These are phyloP conservation scores for Xenopus borealis DNA, from an alignment of 2,113 vertebrate species.

Conservation along the genomic window DNA sequence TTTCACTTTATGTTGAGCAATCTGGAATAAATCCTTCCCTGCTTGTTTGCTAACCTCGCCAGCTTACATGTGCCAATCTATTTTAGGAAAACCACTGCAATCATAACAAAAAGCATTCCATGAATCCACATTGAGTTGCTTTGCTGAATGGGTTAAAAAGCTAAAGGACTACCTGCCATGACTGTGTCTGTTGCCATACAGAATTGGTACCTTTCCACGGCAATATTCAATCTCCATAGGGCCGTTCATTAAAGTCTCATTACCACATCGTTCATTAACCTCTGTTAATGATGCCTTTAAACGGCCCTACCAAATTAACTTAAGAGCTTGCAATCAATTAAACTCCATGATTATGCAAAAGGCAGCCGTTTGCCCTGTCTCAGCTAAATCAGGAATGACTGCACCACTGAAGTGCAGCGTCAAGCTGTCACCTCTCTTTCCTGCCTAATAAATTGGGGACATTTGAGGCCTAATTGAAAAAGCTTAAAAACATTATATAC, in stretches of 20 bases:
- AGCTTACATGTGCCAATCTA: no score
- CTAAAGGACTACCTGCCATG: neutral
- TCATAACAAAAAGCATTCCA: no score
- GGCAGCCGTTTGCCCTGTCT: constrained; percentile 18
- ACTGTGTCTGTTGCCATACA: constrained; percentile 17
- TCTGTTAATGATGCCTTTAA: constrained; percentile 40
- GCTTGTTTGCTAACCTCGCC: no score
- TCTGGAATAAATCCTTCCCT: no score
- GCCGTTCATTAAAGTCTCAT: constrained; percentile 41
- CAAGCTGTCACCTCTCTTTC: neutral
- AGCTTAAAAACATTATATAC: constrained; percentile 31
- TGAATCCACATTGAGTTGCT: no score
- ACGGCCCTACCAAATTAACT: constrained; percentile 44
- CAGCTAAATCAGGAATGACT: constrained; percentile 8
- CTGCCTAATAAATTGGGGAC: constrained; percentile 29
- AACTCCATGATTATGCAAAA: constrained; percentile 33
- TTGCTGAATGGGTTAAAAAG: no score
- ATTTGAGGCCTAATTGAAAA: constrained; percentile 32
- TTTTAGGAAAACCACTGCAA: no score
- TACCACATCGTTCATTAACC: constrained; percentile 44
- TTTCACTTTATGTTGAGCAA: no score
- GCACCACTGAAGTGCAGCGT: neutral
- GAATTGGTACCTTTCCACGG: constrained; percentile 11
- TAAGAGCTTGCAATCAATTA: constrained; percentile 47
- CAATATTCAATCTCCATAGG: constrained; percentile 29